These are phyloP conservation scores for Xiphorhynchus erythropygius DNA, from an alignment of 2,797 vertebrate species.

Conservation along the genomic window DNA sequence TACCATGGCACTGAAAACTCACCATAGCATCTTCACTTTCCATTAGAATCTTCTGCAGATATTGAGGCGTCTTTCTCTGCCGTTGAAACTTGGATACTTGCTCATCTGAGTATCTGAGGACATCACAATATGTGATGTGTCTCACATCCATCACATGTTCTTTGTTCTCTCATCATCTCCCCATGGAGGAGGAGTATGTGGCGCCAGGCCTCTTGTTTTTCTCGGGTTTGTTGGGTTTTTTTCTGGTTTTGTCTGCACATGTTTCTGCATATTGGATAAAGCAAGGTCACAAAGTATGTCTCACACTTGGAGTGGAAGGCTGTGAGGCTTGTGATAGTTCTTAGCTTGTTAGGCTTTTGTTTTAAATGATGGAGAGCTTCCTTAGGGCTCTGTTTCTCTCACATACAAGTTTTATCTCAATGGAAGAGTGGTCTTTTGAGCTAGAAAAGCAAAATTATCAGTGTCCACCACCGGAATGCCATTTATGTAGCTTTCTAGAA, in stretches of 20 bases:
- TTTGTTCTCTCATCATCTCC: conserved; percentile 70
- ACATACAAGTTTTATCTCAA: background rate
- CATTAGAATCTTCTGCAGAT: background rate
- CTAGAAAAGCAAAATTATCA: background rate
- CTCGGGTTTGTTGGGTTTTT: background rate
- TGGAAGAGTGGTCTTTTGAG: background rate
- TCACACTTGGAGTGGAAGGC: conserved; percentile 26
- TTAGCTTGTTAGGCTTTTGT: conserved; percentile 12
- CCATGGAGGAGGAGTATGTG: conserved; percentile 46
- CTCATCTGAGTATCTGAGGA: conserved; percentile 34
- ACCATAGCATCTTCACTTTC: background rate
- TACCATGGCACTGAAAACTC: background rate
- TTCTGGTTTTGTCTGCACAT: conserved; percentile 55
- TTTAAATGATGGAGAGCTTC: background rate
- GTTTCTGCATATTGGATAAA: conserved; percentile 52
- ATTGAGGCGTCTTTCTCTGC: conserved; percentile 20
- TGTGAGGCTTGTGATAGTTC: background rate
- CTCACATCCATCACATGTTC: conserved; percentile 59
- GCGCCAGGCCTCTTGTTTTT: conserved; percentile 63
- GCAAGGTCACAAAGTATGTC: conserved; percentile 51
- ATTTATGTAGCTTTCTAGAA: background rate
- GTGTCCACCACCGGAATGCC: background rate
- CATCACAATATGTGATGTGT: conserved; percentile 45
- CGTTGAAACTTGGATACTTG: background rate
- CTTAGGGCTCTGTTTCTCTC: background rate